Evolutionary conservation across 2,888 invertebrate species (phyloP), one percentile per base, ranked within the genome.

Genomic region (Zaprionus lineosus): DNA sequence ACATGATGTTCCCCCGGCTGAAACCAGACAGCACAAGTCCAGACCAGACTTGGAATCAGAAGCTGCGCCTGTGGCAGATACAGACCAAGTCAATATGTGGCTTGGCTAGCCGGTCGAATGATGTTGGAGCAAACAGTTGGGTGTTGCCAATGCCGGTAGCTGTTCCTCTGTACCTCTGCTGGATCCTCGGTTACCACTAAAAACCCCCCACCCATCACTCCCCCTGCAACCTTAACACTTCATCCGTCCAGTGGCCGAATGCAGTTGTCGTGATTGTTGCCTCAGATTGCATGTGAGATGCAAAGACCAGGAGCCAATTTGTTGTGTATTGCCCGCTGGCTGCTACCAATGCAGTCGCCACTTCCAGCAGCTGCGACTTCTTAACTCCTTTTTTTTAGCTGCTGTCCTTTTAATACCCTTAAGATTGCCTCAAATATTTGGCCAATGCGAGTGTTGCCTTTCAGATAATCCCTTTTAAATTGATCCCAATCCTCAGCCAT

Each of bases 231-330:
- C n/a, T n/a, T n/a, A n/a, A n/a, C n/a, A n/a, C n/a, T n/a, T n/a
- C n/a, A n/a, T n/a, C n/a, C n/a, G n/a, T 72, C 78, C 78, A 74
- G 53, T 62, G 62, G 60, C 67, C 67, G 78, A 85, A 71, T 79
- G 83, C 83, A 85, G 83, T 85, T 79, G 79, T 75, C 76, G 86
- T 81, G 84, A 85, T 76, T 83, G 86, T 73, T 66, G 81, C 63
- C 81, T 82, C 84, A 81, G 86, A 86, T 82, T 82, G 82, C 82
- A 82, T 75, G 85, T 75, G 83, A 84, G 84, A 86, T 84, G 75
- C 87, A 84, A 87, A 87, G 86, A 87, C 87, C 87, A 87, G 87
- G 74, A 87, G 87, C 88, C 83, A 87, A 87, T 88, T 87, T 87
- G 83, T 85, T 86, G 74, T 41, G 31, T 46, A 46, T 59, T 85